Conservation (phyloP, 2,888 invertebrate genomes). For the Bellardia bayeri region DNA sequence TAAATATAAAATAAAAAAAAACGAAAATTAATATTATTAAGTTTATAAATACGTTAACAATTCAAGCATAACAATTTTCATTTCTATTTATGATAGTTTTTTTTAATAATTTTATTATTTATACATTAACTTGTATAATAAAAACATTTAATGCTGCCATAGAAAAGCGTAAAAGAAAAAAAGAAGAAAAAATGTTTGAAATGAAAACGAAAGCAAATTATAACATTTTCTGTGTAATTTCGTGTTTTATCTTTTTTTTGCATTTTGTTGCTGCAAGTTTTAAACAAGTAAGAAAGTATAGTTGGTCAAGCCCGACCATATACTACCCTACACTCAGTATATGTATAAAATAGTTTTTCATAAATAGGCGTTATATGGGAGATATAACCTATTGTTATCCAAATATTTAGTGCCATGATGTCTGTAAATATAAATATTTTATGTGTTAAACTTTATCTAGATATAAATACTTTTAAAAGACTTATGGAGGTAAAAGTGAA, state of each 20-base stretch:
- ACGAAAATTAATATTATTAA: slow-evolving; percentile 20
- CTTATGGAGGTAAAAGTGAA: no score
- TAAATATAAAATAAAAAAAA: background rate
- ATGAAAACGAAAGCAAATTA: slow-evolving; percentile 70
- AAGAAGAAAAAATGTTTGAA: slow-evolving; percentile 41
- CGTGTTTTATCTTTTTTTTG: background rate
- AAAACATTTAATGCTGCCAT: slow-evolving; percentile 36
- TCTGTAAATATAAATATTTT: no score
- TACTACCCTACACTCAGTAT: no score
- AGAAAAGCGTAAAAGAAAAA: slow-evolving; percentile 11
- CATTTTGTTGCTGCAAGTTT: no score
- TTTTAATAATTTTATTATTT: slow-evolving; percentile 24
- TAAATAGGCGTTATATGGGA: no score
- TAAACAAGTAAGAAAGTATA: no score
- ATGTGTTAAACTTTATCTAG: no score
- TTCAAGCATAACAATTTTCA: slow-evolving; percentile 65
- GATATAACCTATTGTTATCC: no score
- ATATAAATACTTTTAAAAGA: no score
- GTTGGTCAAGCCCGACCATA: no score
- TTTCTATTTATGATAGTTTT: slow-evolving; percentile 35
- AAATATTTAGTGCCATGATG: no score
- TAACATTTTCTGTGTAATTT: slow-evolving; percentile 62
- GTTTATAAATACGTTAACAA: slow-evolving; percentile 19
- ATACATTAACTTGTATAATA: slow-evolving; percentile 52
- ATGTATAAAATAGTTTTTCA: no score